Conservation (phyloP, 2,888 invertebrate species). For the Noctua fimbriata region DNA sequence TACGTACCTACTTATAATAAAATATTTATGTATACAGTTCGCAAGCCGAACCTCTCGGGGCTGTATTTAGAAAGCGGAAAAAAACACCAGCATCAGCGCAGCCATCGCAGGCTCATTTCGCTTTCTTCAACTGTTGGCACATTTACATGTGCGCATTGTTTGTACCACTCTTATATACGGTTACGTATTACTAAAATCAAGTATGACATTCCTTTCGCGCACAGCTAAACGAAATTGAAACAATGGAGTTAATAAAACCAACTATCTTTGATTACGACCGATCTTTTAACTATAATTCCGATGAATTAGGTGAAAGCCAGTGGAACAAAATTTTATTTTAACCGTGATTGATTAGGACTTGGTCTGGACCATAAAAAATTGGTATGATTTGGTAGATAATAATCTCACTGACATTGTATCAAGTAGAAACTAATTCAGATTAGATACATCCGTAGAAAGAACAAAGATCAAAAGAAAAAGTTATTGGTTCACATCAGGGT, state of each 20-base stretch:
- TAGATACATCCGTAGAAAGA: slow-evolving; percentile 22
- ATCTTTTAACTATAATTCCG: slow-evolving; percentile 20
- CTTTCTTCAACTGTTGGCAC: slow-evolving; percentile 78
- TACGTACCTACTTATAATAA: slow-evolving; percentile 23
- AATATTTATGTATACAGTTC: slow-evolving; percentile 55
- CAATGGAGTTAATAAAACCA: slow-evolving; percentile 19
- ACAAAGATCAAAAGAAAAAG: slow-evolving; percentile 40
- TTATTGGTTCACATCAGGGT: slow-evolving; percentile 30
- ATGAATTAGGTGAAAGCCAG: slow-evolving; percentile 53
- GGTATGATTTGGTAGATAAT: slow-evolving; percentile 36
- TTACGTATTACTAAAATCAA: slow-evolving; percentile 60
- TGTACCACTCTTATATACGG: slow-evolving; percentile 48
- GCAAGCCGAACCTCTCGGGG: slow-evolving; percentile 67
- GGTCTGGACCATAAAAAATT: slow-evolving; percentile 41
- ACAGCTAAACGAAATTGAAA: slow-evolving; percentile 23
- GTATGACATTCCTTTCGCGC: slow-evolving; percentile 39
- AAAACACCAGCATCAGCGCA: slow-evolving; percentile 82
- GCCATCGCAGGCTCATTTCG: slow-evolving; percentile 82
- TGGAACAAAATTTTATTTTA: slow-evolving; percentile 41
- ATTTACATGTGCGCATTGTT: slow-evolving; percentile 83
- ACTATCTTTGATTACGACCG: slow-evolving; percentile 15
- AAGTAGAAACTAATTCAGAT: slow-evolving; percentile 40
- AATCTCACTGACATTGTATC: slow-evolving; percentile 15
- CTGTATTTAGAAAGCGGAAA: slow-evolving; percentile 88
- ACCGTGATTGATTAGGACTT: slow-evolving; percentile 48